Evolutionary conservation across 2,113 vertebrate genomes (phyloP), one percentile per base, ranked within the genome.

Genomic region (Rhinogobius similis): DNA sequence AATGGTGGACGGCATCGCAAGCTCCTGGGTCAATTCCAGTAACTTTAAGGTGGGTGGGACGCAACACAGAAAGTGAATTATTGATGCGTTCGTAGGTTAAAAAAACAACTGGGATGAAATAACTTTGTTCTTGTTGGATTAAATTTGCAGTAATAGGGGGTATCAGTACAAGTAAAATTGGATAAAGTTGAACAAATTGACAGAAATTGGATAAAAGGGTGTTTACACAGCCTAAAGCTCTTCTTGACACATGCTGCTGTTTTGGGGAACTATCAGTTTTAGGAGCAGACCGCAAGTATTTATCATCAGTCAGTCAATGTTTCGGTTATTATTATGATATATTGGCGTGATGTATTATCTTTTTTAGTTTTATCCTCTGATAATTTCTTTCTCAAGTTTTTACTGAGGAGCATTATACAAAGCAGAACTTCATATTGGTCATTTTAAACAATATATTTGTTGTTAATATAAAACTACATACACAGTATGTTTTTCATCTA

Each of bases 1-100:
- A 88, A 96, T 99, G 94, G 95, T 99, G 53, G 98, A 99, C 65
- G 96, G 95, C 78, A 93, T 99, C 16, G 96, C 96, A 83, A 95
- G 94, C 76, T 96, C 95, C 70, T 99, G 97, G 98, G 97, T 99
- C 72, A 99, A 98, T 93, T 98, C 94, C 78, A 98, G 96, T 92
- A 96, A 99, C 93, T 99, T 98, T 32, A 99, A 99, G 96, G 98
- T 99, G 55, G 4, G 55, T 58, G 55, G 29, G 23, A 8, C 27
- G 23, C 93, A 95, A 88, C 1, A 16, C 12, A 14, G 8, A 26
- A 59, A 20, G 14, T 14, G 55, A 29, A 26, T 12, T 23, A 12
- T 10, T 20, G 18, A 7, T 46, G 43, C 16, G 5, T 18, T 14
- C 16, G 18, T 16, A 58, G 26, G 55, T 58, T 29, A 32, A 10